A percentile compares a stretch with the other conserved stretches of the same genome.
These are phyloP conservation scores for Hirudo medicinalis DNA, from an alignment of 1,140 invertebrate species.

Conservation along the genomic window DNA sequence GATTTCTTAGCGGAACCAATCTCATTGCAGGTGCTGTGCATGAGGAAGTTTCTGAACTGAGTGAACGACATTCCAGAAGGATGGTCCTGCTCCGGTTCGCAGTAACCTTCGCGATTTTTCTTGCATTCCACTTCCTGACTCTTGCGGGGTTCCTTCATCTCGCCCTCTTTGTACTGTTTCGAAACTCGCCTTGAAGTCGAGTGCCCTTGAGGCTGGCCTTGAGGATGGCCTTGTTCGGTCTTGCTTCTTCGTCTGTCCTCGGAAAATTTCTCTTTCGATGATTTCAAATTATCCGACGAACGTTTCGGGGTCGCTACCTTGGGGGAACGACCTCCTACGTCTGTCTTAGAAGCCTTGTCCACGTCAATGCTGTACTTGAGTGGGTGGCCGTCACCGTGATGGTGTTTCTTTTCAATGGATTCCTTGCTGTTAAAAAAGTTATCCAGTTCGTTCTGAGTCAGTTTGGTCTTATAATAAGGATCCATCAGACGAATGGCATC, in stretches of 20 bases:
- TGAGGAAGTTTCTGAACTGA: constrained; percentile 4
- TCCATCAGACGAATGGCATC: constrained; percentile 2
- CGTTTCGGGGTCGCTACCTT: too few species aligned
- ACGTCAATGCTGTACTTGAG: too few species aligned
- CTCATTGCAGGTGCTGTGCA: not conserved
- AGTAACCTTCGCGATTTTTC: not conserved
- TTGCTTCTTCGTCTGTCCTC: too few species aligned
- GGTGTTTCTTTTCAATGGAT: not conserved
- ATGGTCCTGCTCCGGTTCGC: not conserved
- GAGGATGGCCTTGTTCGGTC: too few species aligned
- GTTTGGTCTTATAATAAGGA: constrained; percentile 7
- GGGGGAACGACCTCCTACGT: too few species aligned
- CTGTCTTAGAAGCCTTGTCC: too few species aligned
- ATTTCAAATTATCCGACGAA: too few species aligned
- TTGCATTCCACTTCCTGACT: not conserved
- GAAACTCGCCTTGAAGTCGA: too few species aligned
- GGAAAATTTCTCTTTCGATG: too few species aligned
- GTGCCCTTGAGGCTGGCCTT: too few species aligned
- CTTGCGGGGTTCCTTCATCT: not conserved
- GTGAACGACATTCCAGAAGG: constrained; percentile 6
- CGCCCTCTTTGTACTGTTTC: not conserved
- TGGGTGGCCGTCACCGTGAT: too few species aligned
- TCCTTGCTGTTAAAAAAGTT: not conserved
- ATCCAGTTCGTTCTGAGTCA: constrained; percentile 6
- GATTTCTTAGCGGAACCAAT: too few species aligned